Conservation (phyloP, 2,797 vertebrate species). For the Octomys mimax region DNA sequence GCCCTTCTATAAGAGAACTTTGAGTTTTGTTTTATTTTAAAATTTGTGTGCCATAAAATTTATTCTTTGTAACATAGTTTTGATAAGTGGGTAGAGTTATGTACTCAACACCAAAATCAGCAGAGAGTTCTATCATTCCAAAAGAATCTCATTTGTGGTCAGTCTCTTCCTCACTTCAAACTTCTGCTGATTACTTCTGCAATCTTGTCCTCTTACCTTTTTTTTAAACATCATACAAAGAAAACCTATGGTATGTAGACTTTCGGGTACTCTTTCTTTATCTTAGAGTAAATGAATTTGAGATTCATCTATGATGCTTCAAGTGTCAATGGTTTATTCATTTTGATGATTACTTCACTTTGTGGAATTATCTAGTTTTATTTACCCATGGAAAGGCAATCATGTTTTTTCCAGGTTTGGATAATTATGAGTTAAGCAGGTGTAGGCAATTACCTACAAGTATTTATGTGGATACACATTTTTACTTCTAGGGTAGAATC, state of each 20-base stretch:
- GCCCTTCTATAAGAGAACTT: neutral
- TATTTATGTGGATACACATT: constrained; percentile 7
- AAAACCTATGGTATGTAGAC: neutral
- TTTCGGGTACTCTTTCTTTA: constrained; percentile 1
- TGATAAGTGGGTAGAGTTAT: neutral
- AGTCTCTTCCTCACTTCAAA: neutral
- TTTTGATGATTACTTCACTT: neutral
- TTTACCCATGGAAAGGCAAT: neutral
- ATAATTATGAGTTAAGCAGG: constrained; percentile 22
- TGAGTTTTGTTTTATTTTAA: constrained; percentile 41
- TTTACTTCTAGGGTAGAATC: neutral
- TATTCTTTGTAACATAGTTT: neutral
- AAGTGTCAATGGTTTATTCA: neutral
- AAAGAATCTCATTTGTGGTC: neutral
- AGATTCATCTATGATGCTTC: neutral
- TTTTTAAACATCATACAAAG: neutral
- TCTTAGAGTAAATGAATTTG: constrained; percentile 4
- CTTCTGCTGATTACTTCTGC: neutral
- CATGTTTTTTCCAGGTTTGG: neutral
- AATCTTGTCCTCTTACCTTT: neutral
- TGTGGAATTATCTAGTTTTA: neutral
- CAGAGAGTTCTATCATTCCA: neutral
- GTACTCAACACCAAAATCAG: neutral
- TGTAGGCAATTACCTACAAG: neutral
- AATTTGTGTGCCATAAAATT: neutral